These are phyloP conservation scores for Poeciliopsis prolifica DNA, from an alignment of 2,113 vertebrate species.

Conservation along the genomic window DNA sequence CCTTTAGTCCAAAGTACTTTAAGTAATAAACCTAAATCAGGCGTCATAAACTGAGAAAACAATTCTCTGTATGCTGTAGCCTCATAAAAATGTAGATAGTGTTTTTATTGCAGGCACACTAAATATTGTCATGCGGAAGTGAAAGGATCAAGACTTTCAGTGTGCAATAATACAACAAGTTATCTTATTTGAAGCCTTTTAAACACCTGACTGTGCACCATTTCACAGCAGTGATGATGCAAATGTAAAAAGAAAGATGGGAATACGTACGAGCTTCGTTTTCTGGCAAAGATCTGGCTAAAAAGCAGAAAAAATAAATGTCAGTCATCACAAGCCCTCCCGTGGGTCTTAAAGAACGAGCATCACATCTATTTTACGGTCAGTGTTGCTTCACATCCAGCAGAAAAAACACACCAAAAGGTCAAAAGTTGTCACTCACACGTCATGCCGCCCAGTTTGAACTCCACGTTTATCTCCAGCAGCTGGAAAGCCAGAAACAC, in stretches of 20 bases:
- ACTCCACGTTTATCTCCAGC: slow-evolving; percentile 89
- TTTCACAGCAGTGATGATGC: neutral
- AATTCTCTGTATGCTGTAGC: too few species aligned
- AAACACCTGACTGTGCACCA: neutral
- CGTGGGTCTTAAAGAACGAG: too few species aligned
- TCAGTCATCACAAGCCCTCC: neutral
- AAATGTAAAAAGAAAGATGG: neutral
- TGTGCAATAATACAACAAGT: neutral
- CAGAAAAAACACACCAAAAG: neutral
- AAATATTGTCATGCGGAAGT: neutral
- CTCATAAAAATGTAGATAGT: too few species aligned
- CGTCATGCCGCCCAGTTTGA: slow-evolving; percentile 85
- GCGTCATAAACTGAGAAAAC: too few species aligned
- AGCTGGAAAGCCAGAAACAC: slow-evolving; percentile 92
- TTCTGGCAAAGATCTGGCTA: slow-evolving; percentile 80
- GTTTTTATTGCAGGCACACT: neutral
- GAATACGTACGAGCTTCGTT: slow-evolving; percentile 83
- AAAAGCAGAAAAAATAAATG: slow-evolving; percentile 33
- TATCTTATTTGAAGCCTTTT: neutral
- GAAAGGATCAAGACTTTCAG: neutral
- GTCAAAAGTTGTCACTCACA: slow-evolving; percentile 78
- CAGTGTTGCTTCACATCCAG: neutral
- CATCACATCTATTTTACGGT: neutral
- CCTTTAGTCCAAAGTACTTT: neutral
- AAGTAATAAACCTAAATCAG: too few species aligned